Conservation (phyloP, 2,113 vertebrate genomes). For the Leiothrix lutea region DNA sequence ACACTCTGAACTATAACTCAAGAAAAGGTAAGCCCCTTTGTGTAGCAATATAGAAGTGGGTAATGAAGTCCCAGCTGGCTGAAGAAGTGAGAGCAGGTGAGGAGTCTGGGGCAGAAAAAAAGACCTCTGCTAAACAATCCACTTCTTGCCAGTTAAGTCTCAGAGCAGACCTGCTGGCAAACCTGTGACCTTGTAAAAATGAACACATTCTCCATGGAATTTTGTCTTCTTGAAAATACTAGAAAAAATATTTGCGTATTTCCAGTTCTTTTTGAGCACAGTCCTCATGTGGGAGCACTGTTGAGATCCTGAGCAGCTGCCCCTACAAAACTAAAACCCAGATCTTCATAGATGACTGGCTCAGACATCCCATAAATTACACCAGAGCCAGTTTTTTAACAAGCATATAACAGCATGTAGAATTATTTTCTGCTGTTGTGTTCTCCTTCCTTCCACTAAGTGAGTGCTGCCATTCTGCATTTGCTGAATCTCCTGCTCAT, state of each 20-base stretch:
- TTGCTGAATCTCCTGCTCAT: background rate
- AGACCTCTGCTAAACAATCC: background rate
- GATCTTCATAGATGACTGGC: background rate
- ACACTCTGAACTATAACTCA: background rate
- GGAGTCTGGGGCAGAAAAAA: background rate
- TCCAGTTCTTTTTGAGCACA: background rate
- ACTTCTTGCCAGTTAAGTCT: background rate
- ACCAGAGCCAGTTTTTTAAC: background rate
- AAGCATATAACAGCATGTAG: background rate
- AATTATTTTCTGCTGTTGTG: background rate
- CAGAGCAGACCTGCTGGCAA: background rate
- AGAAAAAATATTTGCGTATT: background rate
- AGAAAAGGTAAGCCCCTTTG: background rate
- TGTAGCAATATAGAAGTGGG: background rate
- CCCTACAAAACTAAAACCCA: background rate
- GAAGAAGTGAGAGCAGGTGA: background rate
- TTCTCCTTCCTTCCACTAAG: background rate
- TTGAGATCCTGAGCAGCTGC: background rate
- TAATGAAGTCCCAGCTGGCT: background rate
- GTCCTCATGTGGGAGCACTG: background rate
- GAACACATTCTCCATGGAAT: background rate
- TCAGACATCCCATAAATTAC: background rate
- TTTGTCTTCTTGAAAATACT: background rate
- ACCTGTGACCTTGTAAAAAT: background rate
- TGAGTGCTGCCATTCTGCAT: background rate